Conservation (phyloP, 2,888 invertebrate genomes). For the Abscondita cerata region DNA sequence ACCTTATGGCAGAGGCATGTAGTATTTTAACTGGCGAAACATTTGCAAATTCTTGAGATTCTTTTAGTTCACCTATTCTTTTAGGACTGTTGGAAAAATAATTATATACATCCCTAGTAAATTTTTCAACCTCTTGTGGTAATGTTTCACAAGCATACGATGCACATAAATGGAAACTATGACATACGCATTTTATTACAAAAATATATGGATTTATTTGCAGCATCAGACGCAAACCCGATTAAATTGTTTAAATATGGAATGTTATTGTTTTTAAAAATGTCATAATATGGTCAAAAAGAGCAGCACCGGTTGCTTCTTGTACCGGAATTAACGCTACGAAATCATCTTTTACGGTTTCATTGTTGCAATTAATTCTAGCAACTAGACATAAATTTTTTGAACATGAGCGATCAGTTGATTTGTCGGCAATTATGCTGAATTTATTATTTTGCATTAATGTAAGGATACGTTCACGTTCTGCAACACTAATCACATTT, state of each 20-base stretch:
- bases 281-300: no score
- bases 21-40: slow-evolving; percentile 1
- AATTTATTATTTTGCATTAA: no score
- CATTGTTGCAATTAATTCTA: no score
- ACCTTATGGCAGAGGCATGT: slow-evolving; percentile 1
- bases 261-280: slow-evolving; percentile 25
- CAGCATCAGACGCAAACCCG: slow-evolving; percentile 34
- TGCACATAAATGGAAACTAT: neutral
- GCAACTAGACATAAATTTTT: no score
- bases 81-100: neutral
- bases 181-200: slow-evolving; percentile 10
- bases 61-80: neutral
- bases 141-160: slow-evolving; percentile 3
- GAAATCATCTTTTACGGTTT: no score
- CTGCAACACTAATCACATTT: no score
- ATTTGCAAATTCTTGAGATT: slow-evolving; percentile 5
- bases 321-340: no score
- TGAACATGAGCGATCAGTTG: no score
- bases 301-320: no score
- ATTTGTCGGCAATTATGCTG: no score
- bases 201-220: neutral
- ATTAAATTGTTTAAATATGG: slow-evolving; percentile 29
- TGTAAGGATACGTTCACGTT: no score
- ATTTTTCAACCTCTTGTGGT: neutral
- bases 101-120: neutral